Evolutionary conservation across 1,140 invertebrate genomes (phyloP), one percentile per base, ranked within the genome.

Genomic region (Pseudomyrmex flavicornis): DNA sequence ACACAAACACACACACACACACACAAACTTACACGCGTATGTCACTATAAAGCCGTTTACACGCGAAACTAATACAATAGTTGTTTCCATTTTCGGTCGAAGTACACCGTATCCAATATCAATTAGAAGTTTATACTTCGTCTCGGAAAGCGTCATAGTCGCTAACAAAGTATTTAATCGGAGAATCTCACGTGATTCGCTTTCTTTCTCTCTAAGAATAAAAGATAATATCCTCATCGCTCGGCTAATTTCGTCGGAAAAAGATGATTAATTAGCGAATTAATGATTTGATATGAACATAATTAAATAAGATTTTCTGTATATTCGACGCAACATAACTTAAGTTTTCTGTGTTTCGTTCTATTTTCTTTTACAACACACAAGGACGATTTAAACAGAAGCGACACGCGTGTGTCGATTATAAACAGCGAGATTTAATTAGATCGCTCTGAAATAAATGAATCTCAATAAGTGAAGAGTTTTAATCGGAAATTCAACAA

Each of bases 41-140:
- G 56, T 69, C 68, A 74, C 63, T 20, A 35, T 59, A 46, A 20
- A 35, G 22, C 13, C 50, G n/a, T 13, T 70, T 58, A 13, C 70
- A 17, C 44, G 26, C 54, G 20, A 52, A 13, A 69, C n/a, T 44
- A 35, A 46, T 70, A 61, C 52, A 80, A 79, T 61, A 70, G 56
- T 35, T 70, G 66, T 80, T 80, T 48, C 54, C 52, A 59, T 80
- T 70, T 70, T 72, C 76, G n/a, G 65, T n/a, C 13, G 35, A 54
- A 58, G 66, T 70, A 48, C 66, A 58, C 7, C 15, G 20, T 58
- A 50, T 80, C 70, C 72, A 87, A 62, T 87, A 62, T 70, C 68
- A 22, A 48, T 73, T 50, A 65, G 46, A 87, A 68, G 22, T 70
- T 72, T 20, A 35, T 35, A 46, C 22, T 52, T n/a, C 8, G 52